These are phyloP conservation scores for Cygnus olor DNA, from an alignment of 2,797 vertebrate species.

Conservation along the genomic window DNA sequence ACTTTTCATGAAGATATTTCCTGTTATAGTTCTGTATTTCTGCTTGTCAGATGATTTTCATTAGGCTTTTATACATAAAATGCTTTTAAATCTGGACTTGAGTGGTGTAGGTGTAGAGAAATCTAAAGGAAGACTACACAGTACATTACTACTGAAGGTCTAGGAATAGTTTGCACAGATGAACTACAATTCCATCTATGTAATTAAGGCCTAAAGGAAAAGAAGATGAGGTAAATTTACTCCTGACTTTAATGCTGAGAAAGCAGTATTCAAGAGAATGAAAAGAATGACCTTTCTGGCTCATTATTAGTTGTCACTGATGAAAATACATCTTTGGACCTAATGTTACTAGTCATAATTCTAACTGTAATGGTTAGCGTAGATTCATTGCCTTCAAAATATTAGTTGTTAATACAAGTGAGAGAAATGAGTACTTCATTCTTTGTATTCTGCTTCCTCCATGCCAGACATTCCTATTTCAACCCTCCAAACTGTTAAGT, in stretches of 20 bases:
- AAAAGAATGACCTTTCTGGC: not conserved
- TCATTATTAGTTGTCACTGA: not conserved
- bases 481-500: not conserved
- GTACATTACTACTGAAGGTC: not conserved
- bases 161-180: not conserved
- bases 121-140: not conserved
- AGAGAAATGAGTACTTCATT: not conserved
- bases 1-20: not conserved
- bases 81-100: not conserved
- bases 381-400: not conserved
- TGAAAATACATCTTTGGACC: not conserved
- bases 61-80: not conserved
- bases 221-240: not conserved
- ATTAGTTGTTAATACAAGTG: not conserved
- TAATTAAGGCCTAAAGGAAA: not conserved
- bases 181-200: not conserved
- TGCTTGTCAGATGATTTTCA: not conserved
- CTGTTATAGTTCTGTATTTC: not conserved
- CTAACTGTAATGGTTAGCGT: not conserved
- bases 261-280: not conserved
- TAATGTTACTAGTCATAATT: not conserved
- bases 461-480: not conserved
- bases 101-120: not conserved
- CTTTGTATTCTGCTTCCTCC: not conserved
- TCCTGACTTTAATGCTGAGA: not conserved